Conservation (phyloP, 2,888 invertebrate genomes). For the Orthosia incerta region DNA sequence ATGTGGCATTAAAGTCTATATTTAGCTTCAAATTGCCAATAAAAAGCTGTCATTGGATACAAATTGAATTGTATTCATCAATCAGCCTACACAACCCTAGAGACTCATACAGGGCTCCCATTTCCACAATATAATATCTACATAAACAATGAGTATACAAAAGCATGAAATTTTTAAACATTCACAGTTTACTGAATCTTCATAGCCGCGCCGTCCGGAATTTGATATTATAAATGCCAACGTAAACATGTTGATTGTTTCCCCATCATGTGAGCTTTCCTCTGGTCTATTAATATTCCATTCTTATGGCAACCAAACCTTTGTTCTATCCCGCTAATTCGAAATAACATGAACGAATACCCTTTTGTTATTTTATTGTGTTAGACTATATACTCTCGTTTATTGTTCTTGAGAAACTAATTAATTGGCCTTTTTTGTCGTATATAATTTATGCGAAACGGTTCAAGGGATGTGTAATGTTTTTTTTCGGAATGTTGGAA, state of each 20-base stretch:
- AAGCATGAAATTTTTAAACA: slow-evolving; percentile 50
- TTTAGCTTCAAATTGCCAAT: slow-evolving; percentile 18
- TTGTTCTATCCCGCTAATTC: slow-evolving; percentile 70
- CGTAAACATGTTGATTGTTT: slow-evolving; percentile 74
- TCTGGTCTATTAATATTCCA: slow-evolving; percentile 73
- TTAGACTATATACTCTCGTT: slow-evolving; percentile 33
- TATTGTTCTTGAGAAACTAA: slow-evolving; percentile 60
- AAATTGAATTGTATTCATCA: slow-evolving; percentile 35
- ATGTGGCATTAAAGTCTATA: slow-evolving; percentile 11
- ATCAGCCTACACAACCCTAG: slow-evolving; percentile 33
- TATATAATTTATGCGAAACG: slow-evolving; percentile 45
- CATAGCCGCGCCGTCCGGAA: slow-evolving; percentile 61
- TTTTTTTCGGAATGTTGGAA: slow-evolving; percentile 12
- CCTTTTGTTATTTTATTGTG: slow-evolving; percentile 60
- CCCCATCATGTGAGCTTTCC: slow-evolving; percentile 69
- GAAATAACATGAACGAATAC: slow-evolving; percentile 67
- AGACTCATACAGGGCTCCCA: slow-evolving; percentile 7
- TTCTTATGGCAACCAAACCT: slow-evolving; percentile 71
- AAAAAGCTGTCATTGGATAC: slow-evolving; percentile 24
- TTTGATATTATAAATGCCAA: slow-evolving; percentile 74
- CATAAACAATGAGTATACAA: slow-evolving; percentile 41
- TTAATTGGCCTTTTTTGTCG: slow-evolving; percentile 59
- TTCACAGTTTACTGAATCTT: slow-evolving; percentile 60
- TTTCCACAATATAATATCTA: slow-evolving; percentile 26
- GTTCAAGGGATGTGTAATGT: slow-evolving; percentile 39